These are phyloP conservation scores for Corynorhinus townsendii DNA, from an alignment of 2,113 vertebrate genomes.

Conservation along the genomic window DNA sequence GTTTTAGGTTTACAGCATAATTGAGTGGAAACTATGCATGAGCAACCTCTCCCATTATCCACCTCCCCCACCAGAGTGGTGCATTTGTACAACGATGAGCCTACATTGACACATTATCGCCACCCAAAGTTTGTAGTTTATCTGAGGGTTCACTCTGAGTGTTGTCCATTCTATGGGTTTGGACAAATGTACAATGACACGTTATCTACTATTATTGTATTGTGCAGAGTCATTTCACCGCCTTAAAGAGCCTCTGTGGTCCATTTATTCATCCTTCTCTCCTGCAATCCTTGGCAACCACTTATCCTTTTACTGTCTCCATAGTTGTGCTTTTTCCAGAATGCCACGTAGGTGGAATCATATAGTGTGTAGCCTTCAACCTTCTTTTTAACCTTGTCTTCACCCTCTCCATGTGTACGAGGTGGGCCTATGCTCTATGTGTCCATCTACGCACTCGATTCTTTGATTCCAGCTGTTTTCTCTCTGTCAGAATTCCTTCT, in stretches of 20 bases:
- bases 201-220: too few species aligned
- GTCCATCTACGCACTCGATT: neutral
- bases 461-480: neutral
- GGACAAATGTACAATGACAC: neutral
- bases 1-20: neutral
- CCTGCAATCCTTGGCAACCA: neutral
- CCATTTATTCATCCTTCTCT: neutral
- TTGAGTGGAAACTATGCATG: too few species aligned
- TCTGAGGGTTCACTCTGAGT: neutral
- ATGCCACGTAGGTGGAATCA: neutral
- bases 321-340: neutral
- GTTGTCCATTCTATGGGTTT: neutral
- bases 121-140: neutral
- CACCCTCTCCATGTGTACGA: accelerated
- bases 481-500: neutral
- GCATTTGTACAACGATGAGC: neutral
- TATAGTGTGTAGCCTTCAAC: too few species aligned
- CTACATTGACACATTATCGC: neutral
- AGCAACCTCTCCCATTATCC: too few species aligned
- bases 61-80: neutral
- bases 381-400: neutral
- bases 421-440: accelerated
- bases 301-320: neutral
- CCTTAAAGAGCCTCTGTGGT: neutral
- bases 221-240: neutral